Conservation (phyloP, 2,888 invertebrate species). For the Phortica magna region DNA sequence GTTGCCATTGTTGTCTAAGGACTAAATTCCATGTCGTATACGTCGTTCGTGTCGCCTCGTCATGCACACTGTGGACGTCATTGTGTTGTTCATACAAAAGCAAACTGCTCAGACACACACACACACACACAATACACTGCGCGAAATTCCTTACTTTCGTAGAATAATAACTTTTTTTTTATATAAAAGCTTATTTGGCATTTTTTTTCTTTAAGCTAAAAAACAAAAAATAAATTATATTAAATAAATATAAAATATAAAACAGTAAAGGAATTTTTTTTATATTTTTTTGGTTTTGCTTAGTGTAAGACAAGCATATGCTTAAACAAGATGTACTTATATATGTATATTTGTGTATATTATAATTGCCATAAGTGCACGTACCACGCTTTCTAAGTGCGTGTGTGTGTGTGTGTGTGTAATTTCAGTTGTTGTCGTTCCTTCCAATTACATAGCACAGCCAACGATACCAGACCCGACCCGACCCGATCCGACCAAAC, state of each 20-base stretch:
- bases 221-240: too few species aligned
- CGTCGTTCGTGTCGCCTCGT: too few species aligned
- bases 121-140: too few species aligned
- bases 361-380: background rate
- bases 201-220: background rate
- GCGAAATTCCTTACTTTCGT: too few species aligned
- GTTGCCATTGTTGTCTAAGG: too few species aligned
- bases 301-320: background rate
- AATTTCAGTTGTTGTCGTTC: slow-evolving; percentile 17
- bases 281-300: background rate
- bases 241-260: background rate
- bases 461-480: too few species aligned
- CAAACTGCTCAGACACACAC: too few species aligned
- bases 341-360: background rate
- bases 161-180: too few species aligned
- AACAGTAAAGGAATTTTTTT: background rate
- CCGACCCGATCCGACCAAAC: background rate
- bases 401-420: background rate
- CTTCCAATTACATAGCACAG: slow-evolving; percentile 31
- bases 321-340: background rate
- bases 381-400: background rate
- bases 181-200: background rate
- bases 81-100: too few species aligned
- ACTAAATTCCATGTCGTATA: too few species aligned
- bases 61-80: too few species aligned